Evolutionary conservation across 2,888 invertebrate genomes (phyloP), one percentile per base, ranked within the genome.

Genomic region (Oasisia sp.): DNA sequence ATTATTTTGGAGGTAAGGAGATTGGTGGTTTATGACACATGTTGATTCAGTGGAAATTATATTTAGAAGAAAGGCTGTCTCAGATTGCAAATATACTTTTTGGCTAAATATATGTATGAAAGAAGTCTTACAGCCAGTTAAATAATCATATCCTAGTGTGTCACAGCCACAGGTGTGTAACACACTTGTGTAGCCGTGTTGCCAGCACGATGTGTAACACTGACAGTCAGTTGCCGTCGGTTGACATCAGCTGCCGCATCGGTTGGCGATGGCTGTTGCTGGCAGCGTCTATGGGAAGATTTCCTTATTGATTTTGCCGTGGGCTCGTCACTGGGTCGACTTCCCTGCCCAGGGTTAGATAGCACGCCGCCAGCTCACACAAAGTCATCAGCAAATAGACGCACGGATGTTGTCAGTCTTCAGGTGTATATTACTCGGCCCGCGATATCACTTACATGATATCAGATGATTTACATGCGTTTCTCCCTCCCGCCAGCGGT

Each of bases 341-440:
- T 74, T 74, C 74, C 74, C 7, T 27, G 19, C 74, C n/a, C 74
- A 5, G 74, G 19, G 74, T 74, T 27, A n/a, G 19, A 19, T 74
- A 74, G 27, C 74, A n/a, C 74, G n/a, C 74, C 19, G n/a, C 27
- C 14, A n/a, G n/a, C 74, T 74, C 74, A n/a, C 3, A 14, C 14
- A 9, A 50, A 50, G 50, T n/a, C 19, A 74, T 74, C 74, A 27
- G 74, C 27, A 74, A 74, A n/a, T 27, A 74, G 19, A 74, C n/a
- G 74, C 27, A 7, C 74, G 74, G 74, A 74, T 74, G 74, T 74
- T 74, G 74, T 74, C 27, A 27, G 74, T 19, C 2, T 74, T 74
- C 74, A 74, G 74, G 74, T 74, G 19, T 74, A 74, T 74, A 19
- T 74, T 74, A 74, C 74, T 74, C 74, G 74, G 74, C 74, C 74